phyloP scores from a whole-genome alignment of 2,888 invertebrate genomes.

The Ormyrus pomaceus region DNA sequence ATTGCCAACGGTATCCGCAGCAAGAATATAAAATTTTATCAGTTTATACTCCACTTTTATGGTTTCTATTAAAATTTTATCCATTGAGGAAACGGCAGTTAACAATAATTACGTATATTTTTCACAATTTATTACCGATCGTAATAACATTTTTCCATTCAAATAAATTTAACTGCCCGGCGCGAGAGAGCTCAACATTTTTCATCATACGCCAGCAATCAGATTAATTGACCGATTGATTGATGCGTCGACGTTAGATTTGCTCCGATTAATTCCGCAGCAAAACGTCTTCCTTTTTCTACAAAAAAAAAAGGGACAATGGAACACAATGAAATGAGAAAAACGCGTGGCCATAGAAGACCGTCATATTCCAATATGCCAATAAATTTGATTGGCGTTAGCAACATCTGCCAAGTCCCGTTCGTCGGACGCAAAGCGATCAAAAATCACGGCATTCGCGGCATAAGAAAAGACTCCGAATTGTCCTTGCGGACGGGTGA shows the following conservation, averaged over 20 bases:
- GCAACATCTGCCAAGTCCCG: constrained; percentile 24
- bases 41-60: too few species aligned
- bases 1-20: too few species aligned
- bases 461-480: constrained; percentile 37
- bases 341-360: neutral
- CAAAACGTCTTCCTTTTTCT: too few species aligned
- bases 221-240: constrained; percentile 11
- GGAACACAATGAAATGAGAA: too few species aligned
- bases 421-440: constrained; percentile 28
- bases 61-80: too few species aligned
- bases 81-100: too few species aligned
- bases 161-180: neutral
- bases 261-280: neutral
- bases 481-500: constrained; percentile 12
- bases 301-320: too few species aligned
- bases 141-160: too few species aligned
- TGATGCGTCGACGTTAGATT: constrained; percentile 1
- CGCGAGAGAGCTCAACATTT: neutral
- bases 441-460: constrained; percentile 39
- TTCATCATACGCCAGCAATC: constrained; percentile 2
- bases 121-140: too few species aligned
- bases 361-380: constrained; percentile 8
- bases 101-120: too few species aligned
- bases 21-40: too few species aligned
- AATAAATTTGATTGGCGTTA: constrained; percentile 22